These are phyloP conservation scores for Bugula neritina DNA, from an alignment of 2,888 invertebrate genomes.

Conservation along the genomic window DNA sequence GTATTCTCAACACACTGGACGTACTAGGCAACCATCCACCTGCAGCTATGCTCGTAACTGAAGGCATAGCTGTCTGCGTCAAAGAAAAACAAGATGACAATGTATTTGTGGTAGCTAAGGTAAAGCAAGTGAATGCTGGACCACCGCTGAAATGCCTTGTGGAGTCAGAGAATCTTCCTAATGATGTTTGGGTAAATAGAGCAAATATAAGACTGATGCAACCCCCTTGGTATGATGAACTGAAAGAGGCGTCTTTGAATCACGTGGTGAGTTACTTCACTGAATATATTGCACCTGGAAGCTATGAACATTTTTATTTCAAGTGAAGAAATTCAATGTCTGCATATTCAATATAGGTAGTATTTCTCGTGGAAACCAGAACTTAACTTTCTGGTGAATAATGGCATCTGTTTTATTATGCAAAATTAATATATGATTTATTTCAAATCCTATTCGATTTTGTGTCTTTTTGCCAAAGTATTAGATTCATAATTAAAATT, in stretches of 20 bases:
- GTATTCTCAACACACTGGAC: not conserved
- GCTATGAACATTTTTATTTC: too few species aligned
- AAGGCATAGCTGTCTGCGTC: not conserved
- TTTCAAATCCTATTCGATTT: too few species aligned
- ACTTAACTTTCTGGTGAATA: too few species aligned
- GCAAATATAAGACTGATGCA: slow-evolving; percentile 82
- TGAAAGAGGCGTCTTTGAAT: slow-evolving; percentile 55
- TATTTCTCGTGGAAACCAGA: too few species aligned
- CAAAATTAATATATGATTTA: too few species aligned
- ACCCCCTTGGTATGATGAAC: slow-evolving; percentile 94
- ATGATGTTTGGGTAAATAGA: slow-evolving; percentile 65
- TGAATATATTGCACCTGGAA: too few species aligned
- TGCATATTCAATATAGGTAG: too few species aligned
- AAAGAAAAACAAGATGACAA: slow-evolving; percentile 23
- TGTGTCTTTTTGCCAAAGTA: too few species aligned
- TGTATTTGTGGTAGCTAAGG: slow-evolving; percentile 4
- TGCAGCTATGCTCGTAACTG: not conserved
- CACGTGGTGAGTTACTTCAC: not conserved
- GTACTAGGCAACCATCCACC: slow-evolving; percentile 15
- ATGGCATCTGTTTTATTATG: too few species aligned
- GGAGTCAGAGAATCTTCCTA: not conserved
- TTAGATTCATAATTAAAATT: too few species aligned
- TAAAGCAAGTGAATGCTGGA: not conserved
- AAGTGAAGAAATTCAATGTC: too few species aligned
- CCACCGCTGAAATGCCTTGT: slow-evolving; percentile 18